Evolutionary conservation across 1,140 invertebrate species (phyloP), one percentile per base, ranked within the genome.

Genomic region (Bathynomus jamesi): DNA sequence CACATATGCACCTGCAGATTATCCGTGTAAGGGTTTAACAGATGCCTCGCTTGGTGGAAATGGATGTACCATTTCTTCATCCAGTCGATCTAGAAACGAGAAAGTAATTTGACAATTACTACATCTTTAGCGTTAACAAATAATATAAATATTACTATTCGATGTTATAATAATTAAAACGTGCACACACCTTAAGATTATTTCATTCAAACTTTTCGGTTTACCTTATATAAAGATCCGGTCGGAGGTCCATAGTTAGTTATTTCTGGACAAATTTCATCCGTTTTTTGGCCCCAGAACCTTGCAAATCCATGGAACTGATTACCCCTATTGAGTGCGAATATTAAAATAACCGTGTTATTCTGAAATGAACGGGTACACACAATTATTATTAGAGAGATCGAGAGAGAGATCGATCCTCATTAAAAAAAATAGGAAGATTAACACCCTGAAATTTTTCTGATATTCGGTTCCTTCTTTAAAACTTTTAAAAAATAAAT

Each of bases 301-400:
- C 77, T 80, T 8, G 85, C 85, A 80, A 83, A 85, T 30, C 85
- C 85, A 78, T 86, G 85, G 71, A 86, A 86, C 72, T 85, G 82
- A 10, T 83, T 83, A 76, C 82, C 84, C n/a, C 84, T 83, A 78
- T 85, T 84, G 13, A 85, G 79, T 30, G 83, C 85, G 78, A 85
- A 86, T 61, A 86, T 81, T 46, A 86, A 78, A 73, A 83, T 81
- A 28, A 86, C 83, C 28, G 78, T 80, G 74, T 83, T 84, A 8
- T 83, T 83, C 67, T 83, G 82, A 84, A 85, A 77, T 29, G 70
- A 80, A 27, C n/a, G n/a, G n/a, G n/a, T n/a, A n/a, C n/a, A n/a
- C n/a, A n/a, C n/a, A n/a, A n/a, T n/a, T n/a, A n/a, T n/a, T n/a
- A n/a, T n/a, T n/a, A n/a, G n/a, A n/a, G n/a, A n/a, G n/a, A 67